Percentiles rank a stretch among this genome's conserved stretches.
Evolutionary conservation across 2,888 invertebrate genomes (phyloP).

Genomic region (Latrodectus hesperus): DNA sequence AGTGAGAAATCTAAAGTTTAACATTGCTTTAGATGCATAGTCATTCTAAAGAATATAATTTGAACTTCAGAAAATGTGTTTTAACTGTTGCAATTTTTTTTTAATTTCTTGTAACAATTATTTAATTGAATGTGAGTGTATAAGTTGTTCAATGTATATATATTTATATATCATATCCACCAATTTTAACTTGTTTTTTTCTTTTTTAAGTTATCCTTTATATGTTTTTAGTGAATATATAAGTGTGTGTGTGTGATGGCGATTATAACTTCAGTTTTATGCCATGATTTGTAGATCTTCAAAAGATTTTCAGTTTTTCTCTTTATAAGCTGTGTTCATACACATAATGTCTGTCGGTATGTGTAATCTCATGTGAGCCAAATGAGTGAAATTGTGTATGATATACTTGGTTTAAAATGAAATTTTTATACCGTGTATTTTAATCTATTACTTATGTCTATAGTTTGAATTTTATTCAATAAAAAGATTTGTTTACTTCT

Average conservation of each 20-base stretch:
- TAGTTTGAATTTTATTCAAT: constrained; percentile 27
- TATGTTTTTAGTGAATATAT: constrained; percentile 1
- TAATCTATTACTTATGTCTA: constrained; percentile 12
- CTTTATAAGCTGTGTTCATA: not conserved
- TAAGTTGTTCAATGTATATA: not conserved
- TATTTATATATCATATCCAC: constrained; percentile 5
- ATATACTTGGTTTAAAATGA: not conserved
- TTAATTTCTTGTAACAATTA: constrained; percentile 7
- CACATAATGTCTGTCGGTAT: not conserved
- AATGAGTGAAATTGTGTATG: not conserved
- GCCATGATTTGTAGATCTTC: constrained; percentile 5
- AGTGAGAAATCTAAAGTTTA: constrained; percentile 49
- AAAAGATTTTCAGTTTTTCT: not conserved
- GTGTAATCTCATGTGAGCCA: not conserved
- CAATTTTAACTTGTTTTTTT: constrained; percentile 4
- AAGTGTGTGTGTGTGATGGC: not conserved
- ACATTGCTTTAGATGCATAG: constrained; percentile 33
- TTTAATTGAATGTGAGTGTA: not conserved
- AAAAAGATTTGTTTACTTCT: constrained; percentile 35
- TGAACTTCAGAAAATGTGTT: constrained; percentile 50
- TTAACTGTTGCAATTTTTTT: constrained; percentile 20
- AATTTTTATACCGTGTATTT: constrained; percentile 8
- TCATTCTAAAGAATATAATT: constrained; percentile 32
- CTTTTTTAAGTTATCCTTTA: not conserved
- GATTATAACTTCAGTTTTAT: not conserved